These are phyloP conservation scores for Amorpha juglandis DNA, from an alignment of 2,888 invertebrate species.

Conservation along the genomic window DNA sequence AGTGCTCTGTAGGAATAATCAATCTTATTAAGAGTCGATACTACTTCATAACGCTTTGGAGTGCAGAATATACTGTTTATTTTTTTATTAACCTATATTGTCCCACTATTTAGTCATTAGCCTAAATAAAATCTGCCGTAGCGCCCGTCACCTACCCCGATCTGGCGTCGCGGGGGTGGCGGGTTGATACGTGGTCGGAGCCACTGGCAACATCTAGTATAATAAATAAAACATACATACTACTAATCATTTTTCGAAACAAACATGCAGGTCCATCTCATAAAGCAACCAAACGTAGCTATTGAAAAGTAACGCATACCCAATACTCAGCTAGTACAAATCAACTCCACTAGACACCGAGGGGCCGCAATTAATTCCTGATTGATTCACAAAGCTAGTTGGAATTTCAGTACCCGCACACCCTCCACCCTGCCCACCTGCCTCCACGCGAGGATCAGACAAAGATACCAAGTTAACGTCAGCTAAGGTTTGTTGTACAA, in stretches of 20 bases:
- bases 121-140: too few species aligned
- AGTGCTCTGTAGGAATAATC: too few species aligned
- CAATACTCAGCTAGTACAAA: slow-evolving; percentile 36
- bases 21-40: too few species aligned
- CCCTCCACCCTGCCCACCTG: slow-evolving; percentile 46
- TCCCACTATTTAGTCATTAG: too few species aligned
- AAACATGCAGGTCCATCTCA: not conserved
- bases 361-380: slow-evolving; percentile 75
- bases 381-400: slow-evolving; percentile 79
- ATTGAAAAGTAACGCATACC: slow-evolving; percentile 8
- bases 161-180: too few species aligned
- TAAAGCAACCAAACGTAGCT: slow-evolving; percentile 15
- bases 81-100: too few species aligned
- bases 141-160: too few species aligned
- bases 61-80: too few species aligned
- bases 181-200: too few species aligned
- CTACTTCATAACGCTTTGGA: too few species aligned
- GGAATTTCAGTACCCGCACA: slow-evolving; percentile 54
- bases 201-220: too few species aligned
- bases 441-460: slow-evolving; percentile 72
- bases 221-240: too few species aligned
- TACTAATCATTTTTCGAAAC: not conserved
- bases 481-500: slow-evolving; percentile 77
- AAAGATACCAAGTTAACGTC: slow-evolving; percentile 80
- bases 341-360: slow-evolving; percentile 60